Percentiles rank a stretch among this genome's conserved stretches.
These are phyloP conservation scores for Euplexia lucipara DNA, from an alignment of 2,888 invertebrate genomes.

Conservation along the genomic window DNA sequence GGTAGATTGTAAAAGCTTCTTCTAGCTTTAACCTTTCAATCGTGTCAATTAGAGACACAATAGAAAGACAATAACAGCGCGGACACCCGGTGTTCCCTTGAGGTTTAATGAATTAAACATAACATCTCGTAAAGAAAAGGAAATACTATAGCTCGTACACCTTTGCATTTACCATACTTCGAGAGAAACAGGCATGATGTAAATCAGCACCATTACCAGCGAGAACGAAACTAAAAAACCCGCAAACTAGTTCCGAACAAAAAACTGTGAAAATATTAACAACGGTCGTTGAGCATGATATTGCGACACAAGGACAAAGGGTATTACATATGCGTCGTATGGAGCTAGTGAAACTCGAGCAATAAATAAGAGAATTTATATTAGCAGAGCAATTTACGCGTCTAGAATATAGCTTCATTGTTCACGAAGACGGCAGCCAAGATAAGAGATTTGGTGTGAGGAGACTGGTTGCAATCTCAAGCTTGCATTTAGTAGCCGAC, in stretches of 20 bases:
- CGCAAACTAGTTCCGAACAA: conserved; percentile 3
- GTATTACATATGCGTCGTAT: conserved; percentile 27
- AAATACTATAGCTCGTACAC: no score
- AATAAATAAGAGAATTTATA: conserved; percentile 58
- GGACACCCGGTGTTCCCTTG: no score
- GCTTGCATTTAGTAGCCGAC: conserved; percentile 57
- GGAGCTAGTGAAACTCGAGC: conserved; percentile 16
- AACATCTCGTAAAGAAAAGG: no score
- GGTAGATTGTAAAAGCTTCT: no score
- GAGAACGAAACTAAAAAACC: conserved; percentile 22
- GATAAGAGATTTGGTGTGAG: conserved; percentile 63
- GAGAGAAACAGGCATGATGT: no score
- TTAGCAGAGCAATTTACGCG: conserved; percentile 61
- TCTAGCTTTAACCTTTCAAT: no score
- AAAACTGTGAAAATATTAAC: conserved; percentile 35
- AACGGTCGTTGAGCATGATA: conserved; percentile 28
- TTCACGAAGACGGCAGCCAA: conserved; percentile 61
- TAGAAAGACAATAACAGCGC: no score
- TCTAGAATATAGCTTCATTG: conserved; percentile 51
- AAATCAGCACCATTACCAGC: conserved; percentile 5
- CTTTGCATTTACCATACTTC: no score
- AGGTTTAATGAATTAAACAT: no score
- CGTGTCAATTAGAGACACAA: no score
- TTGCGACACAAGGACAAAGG: conserved; percentile 27
- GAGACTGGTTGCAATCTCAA: conserved; percentile 53